Conservation (phyloP, 2,113 vertebrate species). For the Thalassarche chlororhynchos region DNA sequence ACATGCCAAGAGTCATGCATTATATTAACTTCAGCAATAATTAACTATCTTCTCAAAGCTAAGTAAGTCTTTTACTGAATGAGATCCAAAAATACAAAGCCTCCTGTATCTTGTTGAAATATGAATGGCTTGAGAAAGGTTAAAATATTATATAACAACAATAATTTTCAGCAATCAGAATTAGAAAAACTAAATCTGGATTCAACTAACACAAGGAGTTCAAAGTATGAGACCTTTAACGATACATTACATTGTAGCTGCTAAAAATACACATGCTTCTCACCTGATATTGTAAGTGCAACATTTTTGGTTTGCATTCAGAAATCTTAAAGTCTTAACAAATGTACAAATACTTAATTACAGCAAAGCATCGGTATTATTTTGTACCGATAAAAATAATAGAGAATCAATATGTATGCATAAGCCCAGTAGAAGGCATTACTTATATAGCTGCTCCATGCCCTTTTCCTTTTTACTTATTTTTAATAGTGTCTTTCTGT, state of each 20-base stretch:
- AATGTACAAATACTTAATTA: not conserved
- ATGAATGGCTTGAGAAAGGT: not conserved
- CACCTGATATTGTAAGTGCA: slow-evolving; percentile 21
- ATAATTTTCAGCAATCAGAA: not conserved
- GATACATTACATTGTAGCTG: not conserved
- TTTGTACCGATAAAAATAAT: not conserved
- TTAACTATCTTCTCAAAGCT: not conserved
- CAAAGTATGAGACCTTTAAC: not conserved
- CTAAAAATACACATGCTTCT: not conserved
- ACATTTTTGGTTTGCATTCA: not conserved
- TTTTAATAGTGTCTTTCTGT: not conserved
- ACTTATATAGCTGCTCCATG: not conserved
- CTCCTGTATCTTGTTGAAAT: rapidly evolving
- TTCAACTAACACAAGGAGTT: not conserved
- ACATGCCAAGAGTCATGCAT: not conserved
- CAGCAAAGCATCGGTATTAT: not conserved
- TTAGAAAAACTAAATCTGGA: not conserved
- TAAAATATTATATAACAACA: not conserved
- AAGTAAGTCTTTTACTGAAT: not conserved
- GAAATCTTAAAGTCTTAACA: not conserved
- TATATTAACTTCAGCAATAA: not conserved
- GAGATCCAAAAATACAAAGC: not conserved
- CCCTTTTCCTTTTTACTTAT: not conserved
- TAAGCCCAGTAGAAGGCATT: not conserved
- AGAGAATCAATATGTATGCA: not conserved